Evolutionary conservation across 2,797 vertebrate species (phyloP).

Genomic region (Phyllotis vaccarum): DNA sequence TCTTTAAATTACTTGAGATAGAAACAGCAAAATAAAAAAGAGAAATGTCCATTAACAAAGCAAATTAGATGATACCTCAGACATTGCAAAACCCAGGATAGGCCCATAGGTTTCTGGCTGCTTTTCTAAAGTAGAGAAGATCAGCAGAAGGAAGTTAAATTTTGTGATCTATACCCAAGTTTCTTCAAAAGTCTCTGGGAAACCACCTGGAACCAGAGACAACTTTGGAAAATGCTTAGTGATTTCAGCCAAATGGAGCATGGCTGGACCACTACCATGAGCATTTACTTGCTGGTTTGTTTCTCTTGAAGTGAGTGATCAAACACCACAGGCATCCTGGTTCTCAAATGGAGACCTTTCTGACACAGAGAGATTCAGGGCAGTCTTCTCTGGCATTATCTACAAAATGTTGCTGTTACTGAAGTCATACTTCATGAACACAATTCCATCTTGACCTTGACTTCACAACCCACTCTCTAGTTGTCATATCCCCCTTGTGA

Average conservation of each 20-base stretch:
- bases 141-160: background rate
- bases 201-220: conserved; percentile 47
- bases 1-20: background rate
- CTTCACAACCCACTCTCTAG: background rate
- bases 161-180: background rate
- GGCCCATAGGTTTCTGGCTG: background rate
- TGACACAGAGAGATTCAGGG: background rate
- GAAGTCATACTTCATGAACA: background rate
- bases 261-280: background rate
- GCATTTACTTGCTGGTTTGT: background rate
- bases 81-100: background rate
- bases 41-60: background rate
- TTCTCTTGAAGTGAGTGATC: background rate
- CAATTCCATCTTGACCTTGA: background rate
- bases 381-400: background rate
- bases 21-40: conserved; percentile 5
- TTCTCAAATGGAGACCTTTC: background rate
- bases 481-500: background rate
- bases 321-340: background rate
- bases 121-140: background rate
- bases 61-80: background rate
- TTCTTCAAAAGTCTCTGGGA: conserved; percentile 44
- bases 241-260: conserved; percentile 2
- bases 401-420: background rate
- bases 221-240: conserved; percentile 48